Conservation (phyloP, 2,113 vertebrate genomes). For the Lynx canadensis region DNA sequence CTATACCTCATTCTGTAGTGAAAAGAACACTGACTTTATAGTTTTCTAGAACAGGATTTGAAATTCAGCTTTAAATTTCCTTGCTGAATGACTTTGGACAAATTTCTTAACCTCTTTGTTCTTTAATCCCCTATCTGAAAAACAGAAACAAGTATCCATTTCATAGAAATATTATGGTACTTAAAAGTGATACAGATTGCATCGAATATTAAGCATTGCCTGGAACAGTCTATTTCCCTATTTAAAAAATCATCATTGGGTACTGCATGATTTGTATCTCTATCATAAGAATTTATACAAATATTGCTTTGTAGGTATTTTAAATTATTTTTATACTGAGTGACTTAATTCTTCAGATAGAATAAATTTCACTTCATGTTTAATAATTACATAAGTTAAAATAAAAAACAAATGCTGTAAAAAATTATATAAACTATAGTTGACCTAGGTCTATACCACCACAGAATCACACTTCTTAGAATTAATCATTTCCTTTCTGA, state of each 20-base stretch:
- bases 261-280: neutral
- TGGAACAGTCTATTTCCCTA: neutral
- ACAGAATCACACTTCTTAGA: neutral
- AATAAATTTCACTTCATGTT: neutral
- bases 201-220: neutral
- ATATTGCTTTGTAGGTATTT: neutral
- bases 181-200: neutral
- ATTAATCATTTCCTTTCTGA: neutral
- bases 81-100: neutral
- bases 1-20: neutral
- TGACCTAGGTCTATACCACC: neutral
- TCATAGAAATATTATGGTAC: neutral
- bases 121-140: neutral
- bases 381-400: neutral
- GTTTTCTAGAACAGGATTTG: neutral
- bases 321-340: neutral
- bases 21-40: neutral
- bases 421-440: neutral
- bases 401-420: neutral
- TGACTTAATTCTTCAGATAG: neutral
- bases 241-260: neutral
- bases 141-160: neutral
- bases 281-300: neutral
- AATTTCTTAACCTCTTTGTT: neutral
- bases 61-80: neutral